Evolutionary conservation across 2,888 invertebrate species (phyloP).

Genomic region (Glaucopsyche alexis): DNA sequence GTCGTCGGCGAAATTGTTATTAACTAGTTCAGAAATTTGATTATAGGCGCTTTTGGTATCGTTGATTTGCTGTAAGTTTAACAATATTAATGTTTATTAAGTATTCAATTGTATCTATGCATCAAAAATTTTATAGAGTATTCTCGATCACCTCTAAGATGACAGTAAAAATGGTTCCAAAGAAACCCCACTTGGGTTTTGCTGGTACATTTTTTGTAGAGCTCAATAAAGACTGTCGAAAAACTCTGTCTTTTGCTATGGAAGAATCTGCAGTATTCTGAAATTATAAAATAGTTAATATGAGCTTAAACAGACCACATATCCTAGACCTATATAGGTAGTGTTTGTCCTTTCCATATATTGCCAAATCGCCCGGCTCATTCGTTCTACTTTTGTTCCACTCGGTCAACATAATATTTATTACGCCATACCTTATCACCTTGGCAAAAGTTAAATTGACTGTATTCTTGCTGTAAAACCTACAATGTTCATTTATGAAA

Average conservation of each 20-base stretch:
- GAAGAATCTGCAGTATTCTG: slow-evolving; percentile 64
- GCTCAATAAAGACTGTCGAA: slow-evolving; percentile 56
- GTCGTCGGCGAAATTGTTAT: slow-evolving; percentile 65
- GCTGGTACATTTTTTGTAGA: slow-evolving; percentile 54
- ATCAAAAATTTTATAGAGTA: not conserved
- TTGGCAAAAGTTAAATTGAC: not conserved
- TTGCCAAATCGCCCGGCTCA: not conserved
- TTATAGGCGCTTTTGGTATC: slow-evolving; percentile 75
- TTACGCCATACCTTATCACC: not conserved
- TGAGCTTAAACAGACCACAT: slow-evolving; percentile 1
- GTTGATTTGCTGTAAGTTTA: slow-evolving; percentile 70
- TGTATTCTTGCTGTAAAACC: not conserved
- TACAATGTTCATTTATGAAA: not conserved
- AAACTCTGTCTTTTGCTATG: slow-evolving; percentile 60
- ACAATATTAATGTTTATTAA: slow-evolving; percentile 2
- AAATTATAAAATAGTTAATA: slow-evolving; percentile 41
- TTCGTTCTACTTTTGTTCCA: not conserved
- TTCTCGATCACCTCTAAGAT: slow-evolving; percentile 61
- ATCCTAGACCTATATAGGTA: not conserved
- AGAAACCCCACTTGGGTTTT: slow-evolving; percentile 70
- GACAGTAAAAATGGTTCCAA: slow-evolving; percentile 72
- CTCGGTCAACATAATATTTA: not conserved
- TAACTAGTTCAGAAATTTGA: slow-evolving; percentile 69
- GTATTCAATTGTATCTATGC: not conserved
- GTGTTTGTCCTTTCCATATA: slow-evolving; percentile 25